A percentile compares a stretch with the other conserved stretches of the same genome.
These are phyloP conservation scores for Aphodius granarius DNA, from an alignment of 2,888 invertebrate species.

Conservation along the genomic window DNA sequence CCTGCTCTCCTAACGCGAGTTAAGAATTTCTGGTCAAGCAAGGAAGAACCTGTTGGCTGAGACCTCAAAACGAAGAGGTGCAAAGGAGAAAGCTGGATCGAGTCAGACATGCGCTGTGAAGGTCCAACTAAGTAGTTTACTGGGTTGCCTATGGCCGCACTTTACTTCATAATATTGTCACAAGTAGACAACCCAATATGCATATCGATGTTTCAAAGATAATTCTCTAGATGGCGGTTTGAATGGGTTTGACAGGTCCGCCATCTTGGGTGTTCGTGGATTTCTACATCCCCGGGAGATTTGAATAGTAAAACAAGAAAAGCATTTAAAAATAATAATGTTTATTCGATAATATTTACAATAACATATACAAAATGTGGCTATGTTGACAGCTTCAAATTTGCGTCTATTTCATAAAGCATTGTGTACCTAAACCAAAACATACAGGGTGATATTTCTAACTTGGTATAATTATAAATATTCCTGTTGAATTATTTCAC, in stretches of 20 bases:
- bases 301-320: neutral
- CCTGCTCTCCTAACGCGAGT: neutral
- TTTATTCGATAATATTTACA: neutral
- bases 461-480: neutral
- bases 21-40: neutral
- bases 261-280: too few relatives aligned
- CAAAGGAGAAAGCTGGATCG: neutral
- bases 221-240: too few relatives aligned
- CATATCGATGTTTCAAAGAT: too few relatives aligned
- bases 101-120: neutral
- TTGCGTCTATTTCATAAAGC: neutral
- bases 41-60: neutral
- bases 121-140: neutral
- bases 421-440: neutral
- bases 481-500: neutral
- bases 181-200: too few relatives aligned
- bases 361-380: neutral
- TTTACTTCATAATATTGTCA: too few relatives aligned
- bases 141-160: neutral
- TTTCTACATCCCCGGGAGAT: too few relatives aligned
- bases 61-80: neutral
- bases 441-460: neutral
- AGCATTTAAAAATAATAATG: neutral
- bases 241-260: too few relatives aligned
- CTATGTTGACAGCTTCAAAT: neutral